Percentiles rank a stretch among this genome's conserved stretches.
phyloP scores from a whole-genome alignment of 2,888 invertebrate species.

The Orchestes rusci region DNA sequence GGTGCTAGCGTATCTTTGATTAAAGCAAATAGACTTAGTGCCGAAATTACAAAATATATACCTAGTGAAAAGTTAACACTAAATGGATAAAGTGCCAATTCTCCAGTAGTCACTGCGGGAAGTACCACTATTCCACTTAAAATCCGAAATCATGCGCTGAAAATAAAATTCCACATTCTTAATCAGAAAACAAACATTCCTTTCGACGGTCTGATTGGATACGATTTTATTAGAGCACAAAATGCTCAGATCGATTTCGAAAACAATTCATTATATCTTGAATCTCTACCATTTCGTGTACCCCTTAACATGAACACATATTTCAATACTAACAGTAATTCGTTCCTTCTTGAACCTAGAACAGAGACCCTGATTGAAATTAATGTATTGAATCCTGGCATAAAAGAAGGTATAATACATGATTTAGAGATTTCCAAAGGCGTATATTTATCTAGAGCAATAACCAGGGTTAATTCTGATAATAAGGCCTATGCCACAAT shows the following conservation, averaged over 20 bases:
- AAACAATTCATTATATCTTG: constrained; percentile 13
- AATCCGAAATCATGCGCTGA: not conserved
- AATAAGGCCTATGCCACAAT: not conserved
- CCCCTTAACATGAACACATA: constrained; percentile 6
- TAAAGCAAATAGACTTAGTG: not conserved
- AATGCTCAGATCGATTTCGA: constrained; percentile 1
- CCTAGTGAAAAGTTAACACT: not conserved
- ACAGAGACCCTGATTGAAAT: too few relatives aligned
- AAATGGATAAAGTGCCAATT: not conserved
- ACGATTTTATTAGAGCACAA: not conserved
- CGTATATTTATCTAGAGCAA: not conserved
- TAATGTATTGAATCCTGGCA: too few relatives aligned
- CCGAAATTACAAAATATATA: not conserved
- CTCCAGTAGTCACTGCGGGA: not conserved
- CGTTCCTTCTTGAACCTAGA: too few relatives aligned
- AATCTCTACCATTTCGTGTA: constrained; percentile 12
- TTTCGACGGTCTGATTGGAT: constrained; percentile 3
- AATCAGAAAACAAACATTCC: not conserved
- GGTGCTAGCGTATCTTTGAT: not conserved
- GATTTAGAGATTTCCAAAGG: too few relatives aligned
- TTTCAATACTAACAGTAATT: constrained; percentile 7
- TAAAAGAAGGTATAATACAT: too few relatives aligned
- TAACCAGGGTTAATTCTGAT: not conserved
- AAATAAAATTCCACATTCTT: not conserved
- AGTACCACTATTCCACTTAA: not conserved